phyloP scores from a whole-genome alignment of 2,888 invertebrate species.

The Philereme transversata region DNA sequence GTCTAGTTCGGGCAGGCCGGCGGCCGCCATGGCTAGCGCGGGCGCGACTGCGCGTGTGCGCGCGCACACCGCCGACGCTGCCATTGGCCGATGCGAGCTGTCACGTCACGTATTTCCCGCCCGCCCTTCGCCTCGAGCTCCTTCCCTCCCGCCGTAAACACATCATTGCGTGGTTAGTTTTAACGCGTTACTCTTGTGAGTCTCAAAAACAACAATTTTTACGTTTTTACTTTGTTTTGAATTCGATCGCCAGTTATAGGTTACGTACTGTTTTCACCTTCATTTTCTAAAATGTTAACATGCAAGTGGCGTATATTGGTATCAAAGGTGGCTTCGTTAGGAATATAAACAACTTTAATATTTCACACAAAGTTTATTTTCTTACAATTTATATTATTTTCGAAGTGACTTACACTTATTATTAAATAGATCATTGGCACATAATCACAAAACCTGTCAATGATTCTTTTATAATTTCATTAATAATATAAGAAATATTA shows the following conservation, averaged over 20 bases:
- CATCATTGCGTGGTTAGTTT: slow-evolving; percentile 56
- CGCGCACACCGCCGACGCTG: slow-evolving; percentile 59
- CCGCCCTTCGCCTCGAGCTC: slow-evolving; percentile 33
- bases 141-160: slow-evolving; percentile 50
- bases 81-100: slow-evolving; percentile 58
- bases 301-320: slow-evolving; percentile 14
- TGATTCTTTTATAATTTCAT: slow-evolving; percentile 59
- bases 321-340: neutral
- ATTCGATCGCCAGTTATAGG: slow-evolving; percentile 56
- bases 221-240: slow-evolving; percentile 69
- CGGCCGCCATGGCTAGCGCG: slow-evolving; percentile 85
- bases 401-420: slow-evolving; percentile 55
- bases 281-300: slow-evolving; percentile 34
- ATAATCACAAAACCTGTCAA: slow-evolving; percentile 83
- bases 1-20: slow-evolving; percentile 83
- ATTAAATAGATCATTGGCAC: slow-evolving; percentile 83
- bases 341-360: slow-evolving; percentile 22
- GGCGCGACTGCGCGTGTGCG: slow-evolving; percentile 76
- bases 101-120: slow-evolving; percentile 57
- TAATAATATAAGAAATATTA: slow-evolving; percentile 40
- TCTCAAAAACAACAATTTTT: slow-evolving; percentile 65
- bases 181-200: slow-evolving; percentile 60
- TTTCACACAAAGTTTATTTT: slow-evolving; percentile 51
- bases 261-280: slow-evolving; percentile 36
- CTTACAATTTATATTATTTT: slow-evolving; percentile 44